Evolutionary conservation across 2,113 vertebrate species (phyloP), one percentile per base, ranked within the genome.

Genomic region (Hyaena hyaena): DNA sequence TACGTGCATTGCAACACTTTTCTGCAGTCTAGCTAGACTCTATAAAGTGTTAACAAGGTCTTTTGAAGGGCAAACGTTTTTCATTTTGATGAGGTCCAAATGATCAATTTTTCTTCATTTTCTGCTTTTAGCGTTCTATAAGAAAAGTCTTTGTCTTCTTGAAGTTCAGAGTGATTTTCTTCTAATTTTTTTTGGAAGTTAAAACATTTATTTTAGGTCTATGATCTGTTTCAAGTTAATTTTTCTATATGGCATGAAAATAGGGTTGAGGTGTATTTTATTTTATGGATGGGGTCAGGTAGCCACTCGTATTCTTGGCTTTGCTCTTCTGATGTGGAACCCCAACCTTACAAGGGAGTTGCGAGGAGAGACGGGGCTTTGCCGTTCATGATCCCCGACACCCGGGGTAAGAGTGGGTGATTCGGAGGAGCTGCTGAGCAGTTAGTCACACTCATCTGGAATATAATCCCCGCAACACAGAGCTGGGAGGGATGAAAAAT

Each of bases 331-430:
- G 24, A 50, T 39, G 65, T 77, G 61, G 48, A 79, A 43, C 14
- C 28, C 0, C 4, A 14, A 15, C 6, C 28, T 1, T n/a, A 26
- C 2, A 14, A 10, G 2, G 50, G 12, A 31, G 26, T 5, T 17
- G 63, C 11, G 4, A 24, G 8, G 28, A 10, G 0, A 33, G 28
- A 9, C 19, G 5, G 6, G 28, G 12, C 33, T 4, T 2, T 10
- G 28, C 12, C 31, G 10, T 31, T 33, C 28, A 7, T 45, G 48
- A 28, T 26, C 24, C 2, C 16, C 28, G n/a, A 35, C 6, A 3
- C n/a, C 21, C 2, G 0, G 31, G 53, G 1, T 26, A 26, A 11
- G 17, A 26, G 33, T 21, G 10, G 15, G 7, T 43, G 39, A 17
- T 7, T 10, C 35, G 4, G 50, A 11, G 4, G 2, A 24, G 10